Evolutionary conservation across 2,888 invertebrate genomes (phyloP).

Genomic region (Anthophora plumipes): DNA sequence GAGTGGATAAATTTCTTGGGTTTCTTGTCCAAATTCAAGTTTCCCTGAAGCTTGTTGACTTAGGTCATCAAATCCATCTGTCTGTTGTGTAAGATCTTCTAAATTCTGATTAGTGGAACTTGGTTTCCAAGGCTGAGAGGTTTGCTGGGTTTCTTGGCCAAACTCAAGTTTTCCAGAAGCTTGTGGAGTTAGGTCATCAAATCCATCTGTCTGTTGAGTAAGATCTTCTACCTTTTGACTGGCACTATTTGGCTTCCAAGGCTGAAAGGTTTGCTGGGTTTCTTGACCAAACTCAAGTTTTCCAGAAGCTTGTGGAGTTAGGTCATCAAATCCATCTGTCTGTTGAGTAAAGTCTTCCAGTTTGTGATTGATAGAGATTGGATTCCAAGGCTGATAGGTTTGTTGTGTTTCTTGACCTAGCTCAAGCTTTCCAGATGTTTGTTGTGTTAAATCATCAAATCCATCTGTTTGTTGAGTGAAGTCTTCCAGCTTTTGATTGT

Average conservation of each 20-base stretch:
- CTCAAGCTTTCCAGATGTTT: conserved; percentile 63
- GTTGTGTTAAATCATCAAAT: conserved; percentile 66
- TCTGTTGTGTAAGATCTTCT: conserved; percentile 48
- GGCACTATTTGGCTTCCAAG: conserved; percentile 27
- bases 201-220: conserved; percentile 55
- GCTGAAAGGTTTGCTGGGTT: conserved; percentile 36
- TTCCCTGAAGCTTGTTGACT: conserved; percentile 44
- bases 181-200: conserved; percentile 59
- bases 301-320: conserved; percentile 26
- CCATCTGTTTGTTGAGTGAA: conserved; percentile 23
- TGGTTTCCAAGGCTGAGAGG: conserved; percentile 43
- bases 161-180: conserved; percentile 63
- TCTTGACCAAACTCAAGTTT: conserved; percentile 47
- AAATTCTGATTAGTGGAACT: conserved; percentile 19
- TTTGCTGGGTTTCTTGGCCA: conserved; percentile 41
- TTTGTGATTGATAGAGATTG: conserved; percentile 23
- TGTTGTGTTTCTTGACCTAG: conserved; percentile 33
- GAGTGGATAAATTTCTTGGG: conserved; percentile 52
- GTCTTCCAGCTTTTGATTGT: conserved; percentile 63
- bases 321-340: conserved; percentile 49
- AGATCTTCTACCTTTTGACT: conserved; percentile 49
- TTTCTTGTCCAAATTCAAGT: conserved; percentile 26
- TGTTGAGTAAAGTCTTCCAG: conserved; percentile 50
- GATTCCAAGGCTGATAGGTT: conserved; percentile 13
- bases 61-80: conserved; percentile 65